phyloP scores from a whole-genome alignment of 1,140 invertebrate species.

The Colletes gigas region DNA sequence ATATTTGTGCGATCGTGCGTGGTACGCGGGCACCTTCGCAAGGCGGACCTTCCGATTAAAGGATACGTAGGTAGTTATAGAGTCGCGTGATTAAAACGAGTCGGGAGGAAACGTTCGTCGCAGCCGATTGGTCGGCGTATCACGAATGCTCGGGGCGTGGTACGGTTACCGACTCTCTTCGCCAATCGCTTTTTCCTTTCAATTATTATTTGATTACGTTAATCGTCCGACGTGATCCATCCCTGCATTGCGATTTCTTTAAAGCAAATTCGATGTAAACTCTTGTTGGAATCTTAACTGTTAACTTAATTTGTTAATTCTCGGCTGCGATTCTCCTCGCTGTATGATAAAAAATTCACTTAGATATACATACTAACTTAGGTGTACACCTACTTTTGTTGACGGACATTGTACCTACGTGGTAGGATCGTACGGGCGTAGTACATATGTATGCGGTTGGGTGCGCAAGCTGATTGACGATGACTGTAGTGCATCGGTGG shows the following conservation, averaged over 20 bases:
- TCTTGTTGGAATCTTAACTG: conserved; percentile 43
- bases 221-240: conserved; percentile 42
- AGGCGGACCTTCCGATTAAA: conserved; percentile 43
- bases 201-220: conserved; percentile 79
- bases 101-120: conserved; percentile 58
- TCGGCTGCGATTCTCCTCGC: no score
- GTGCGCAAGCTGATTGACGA: background rate
- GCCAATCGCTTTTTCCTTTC: conserved; percentile 75
- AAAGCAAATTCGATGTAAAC: conserved; percentile 34
- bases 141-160: conserved; percentile 75
- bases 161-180: conserved; percentile 67
- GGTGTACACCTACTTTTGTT: no score
- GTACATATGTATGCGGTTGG: no score
- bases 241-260: conserved; percentile 37
- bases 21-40: background rate
- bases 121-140: conserved; percentile 75
- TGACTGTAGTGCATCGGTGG: no score
- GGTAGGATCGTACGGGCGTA: no score
- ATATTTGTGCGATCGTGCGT: background rate
- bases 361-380: no score
- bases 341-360: no score
- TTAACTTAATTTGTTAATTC: no score
- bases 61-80: conserved; percentile 37
- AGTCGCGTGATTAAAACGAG: conserved; percentile 51
- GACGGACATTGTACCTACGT: no score